Percentiles rank a stretch among this genome's conserved stretches.
Conservation (phyloP, 2,888 invertebrate species). For the Tiphia femorata region DNA sequence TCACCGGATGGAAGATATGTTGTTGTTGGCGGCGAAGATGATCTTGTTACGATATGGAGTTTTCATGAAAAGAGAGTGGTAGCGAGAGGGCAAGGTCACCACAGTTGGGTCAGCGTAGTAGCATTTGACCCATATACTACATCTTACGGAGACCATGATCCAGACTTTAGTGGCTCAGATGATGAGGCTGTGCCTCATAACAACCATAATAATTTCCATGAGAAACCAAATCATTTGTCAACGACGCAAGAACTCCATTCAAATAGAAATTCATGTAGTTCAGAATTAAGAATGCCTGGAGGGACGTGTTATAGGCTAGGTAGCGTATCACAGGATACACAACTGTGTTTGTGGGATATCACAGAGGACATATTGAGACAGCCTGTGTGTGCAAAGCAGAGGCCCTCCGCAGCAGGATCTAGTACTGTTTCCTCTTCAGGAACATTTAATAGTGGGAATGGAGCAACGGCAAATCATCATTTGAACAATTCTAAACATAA, state of each 20-base stretch:
- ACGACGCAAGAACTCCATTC: slow-evolving; percentile 59
- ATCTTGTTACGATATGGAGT: slow-evolving; percentile 97
- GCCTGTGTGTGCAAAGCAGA: slow-evolving; percentile 72
- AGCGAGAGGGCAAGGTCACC: slow-evolving; percentile 97
- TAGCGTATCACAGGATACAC: slow-evolving; percentile 97
- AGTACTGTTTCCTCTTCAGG: slow-evolving; percentile 61
- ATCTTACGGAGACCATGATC: slow-evolving; percentile 74
- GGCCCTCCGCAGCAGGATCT: slow-evolving; percentile 64
- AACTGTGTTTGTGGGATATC: slow-evolving; percentile 97
- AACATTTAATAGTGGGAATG: slow-evolving; percentile 64
- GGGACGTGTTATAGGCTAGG: slow-evolving; percentile 87
- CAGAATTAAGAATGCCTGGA: slow-evolving; percentile 65
- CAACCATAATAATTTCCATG: slow-evolving; percentile 61
- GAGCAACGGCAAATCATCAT: slow-evolving; percentile 58
- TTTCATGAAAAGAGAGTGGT: slow-evolving; percentile 92
- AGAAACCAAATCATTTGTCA: slow-evolving; percentile 59
- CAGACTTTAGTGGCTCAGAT: slow-evolving; percentile 72
- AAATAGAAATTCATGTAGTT: slow-evolving; percentile 67
- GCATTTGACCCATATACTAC: slow-evolving; percentile 92
- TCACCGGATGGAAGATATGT: slow-evolving; percentile 96
- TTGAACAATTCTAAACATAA: slow-evolving; percentile 61
- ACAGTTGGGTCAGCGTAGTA: slow-evolving; percentile 98
- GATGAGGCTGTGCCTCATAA: slow-evolving; percentile 68
- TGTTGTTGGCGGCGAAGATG: slow-evolving; percentile 98
- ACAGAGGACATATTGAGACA: slow-evolving; percentile 93